These are phyloP conservation scores for Chionomys nivalis DNA, from an alignment of 2,113 vertebrate species.

Conservation along the genomic window DNA sequence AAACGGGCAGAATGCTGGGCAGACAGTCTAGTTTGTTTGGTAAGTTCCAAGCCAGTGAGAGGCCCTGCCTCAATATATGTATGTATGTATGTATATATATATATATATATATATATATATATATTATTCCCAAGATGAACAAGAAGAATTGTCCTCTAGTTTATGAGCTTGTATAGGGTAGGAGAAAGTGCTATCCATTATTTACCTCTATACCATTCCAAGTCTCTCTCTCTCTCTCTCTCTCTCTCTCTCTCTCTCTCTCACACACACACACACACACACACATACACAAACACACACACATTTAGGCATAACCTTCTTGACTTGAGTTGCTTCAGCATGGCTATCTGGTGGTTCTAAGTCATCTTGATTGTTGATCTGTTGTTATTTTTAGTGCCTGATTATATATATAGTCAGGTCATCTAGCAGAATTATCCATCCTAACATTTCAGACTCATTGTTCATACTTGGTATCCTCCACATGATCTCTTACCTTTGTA, in stretches of 20 bases:
- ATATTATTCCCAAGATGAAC: background rate
- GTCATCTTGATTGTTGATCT: background rate
- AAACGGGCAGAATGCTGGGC: background rate
- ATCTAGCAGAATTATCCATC: background rate
- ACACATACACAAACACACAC: background rate
- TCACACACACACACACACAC: background rate
- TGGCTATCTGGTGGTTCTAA: background rate
- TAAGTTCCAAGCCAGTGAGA: background rate
- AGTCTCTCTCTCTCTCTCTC: background rate
- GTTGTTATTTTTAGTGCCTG: background rate
- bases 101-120: too few relatives aligned
- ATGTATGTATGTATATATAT: too few relatives aligned
- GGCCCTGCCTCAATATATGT: background rate
- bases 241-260: background rate
- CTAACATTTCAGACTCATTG: background rate
- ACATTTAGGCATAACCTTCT: background rate
- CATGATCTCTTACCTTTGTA: background rate
- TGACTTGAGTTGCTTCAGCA: background rate
- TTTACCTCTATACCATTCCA: background rate
- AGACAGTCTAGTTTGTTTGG: background rate
- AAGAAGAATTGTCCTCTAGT: background rate
- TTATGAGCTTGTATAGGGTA: too few relatives aligned
- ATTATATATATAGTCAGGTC: background rate
- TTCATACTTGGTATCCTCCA: background rate
- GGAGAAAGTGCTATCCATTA: background rate